Evolutionary conservation across 2,888 invertebrate species (phyloP), one percentile per base, ranked within the genome.

Genomic region (Lacanobia oleracea): DNA sequence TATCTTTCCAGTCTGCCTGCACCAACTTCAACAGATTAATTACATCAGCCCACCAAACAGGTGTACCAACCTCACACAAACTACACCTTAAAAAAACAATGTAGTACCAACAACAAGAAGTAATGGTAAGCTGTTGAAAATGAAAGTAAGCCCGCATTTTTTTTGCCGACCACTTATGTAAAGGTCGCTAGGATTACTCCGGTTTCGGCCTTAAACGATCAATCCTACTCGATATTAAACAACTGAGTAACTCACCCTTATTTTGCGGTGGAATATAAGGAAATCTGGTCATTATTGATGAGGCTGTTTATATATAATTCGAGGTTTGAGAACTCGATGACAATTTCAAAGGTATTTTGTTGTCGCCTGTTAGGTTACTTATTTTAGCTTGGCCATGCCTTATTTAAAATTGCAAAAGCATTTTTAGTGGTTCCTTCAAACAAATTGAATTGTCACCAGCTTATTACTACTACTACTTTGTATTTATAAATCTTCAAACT

Each of bases 61-160:
- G 53, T 65, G 45, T 9, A 33, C 10, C 14, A 63, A 37, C 27
- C 9, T 14, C 48, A 27, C 9, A 51, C 16, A 18, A 18, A 16
- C 48, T 8, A 54, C 14, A 27, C 21, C 14, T 59, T 40, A 9
- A 37, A 60, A 72, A 79, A 72, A 54, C 59, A 53, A 43, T n/a
- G 14, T 21, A 45, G 27, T 67, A 72, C 64, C 50, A 61, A 27
- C 27, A 50, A 72, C 56, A 77, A 63, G 65, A 80, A 71, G 9
- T 40, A 63, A 61, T 64, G 65, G 72, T 61, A 51, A 48, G 40
- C 67, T 59, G 57, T 84, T 69, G 59, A 76, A 72, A 79, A 65
- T 51, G 72, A 72, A 85, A 84, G 75, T 79, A 82, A 75, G 21
- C 68, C 37, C 54, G 23, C 66, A 57, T 69, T 72, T 78, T 75